These are phyloP conservation scores for Pao palembangensis DNA, from an alignment of 2,113 vertebrate species.

Conservation along the genomic window DNA sequence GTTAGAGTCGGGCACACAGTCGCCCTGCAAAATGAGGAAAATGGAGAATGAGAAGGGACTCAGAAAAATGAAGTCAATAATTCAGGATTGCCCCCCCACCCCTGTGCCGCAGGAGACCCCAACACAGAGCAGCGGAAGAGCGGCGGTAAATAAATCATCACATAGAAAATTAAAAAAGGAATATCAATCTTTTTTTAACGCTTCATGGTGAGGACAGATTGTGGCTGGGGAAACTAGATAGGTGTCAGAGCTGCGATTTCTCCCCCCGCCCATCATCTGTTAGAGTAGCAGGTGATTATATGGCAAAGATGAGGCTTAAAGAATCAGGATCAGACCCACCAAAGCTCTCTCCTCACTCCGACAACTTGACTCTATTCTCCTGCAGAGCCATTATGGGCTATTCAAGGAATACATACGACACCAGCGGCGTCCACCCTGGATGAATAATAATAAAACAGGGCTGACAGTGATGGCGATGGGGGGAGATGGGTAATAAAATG, in stretches of 20 bases:
- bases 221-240: slow-evolving; percentile 46
- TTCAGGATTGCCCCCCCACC: slow-evolving; percentile 47
- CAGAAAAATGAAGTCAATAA: slow-evolving; percentile 51
- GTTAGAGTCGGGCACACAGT: slow-evolving; percentile 30
- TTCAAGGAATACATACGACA: slow-evolving; percentile 5
- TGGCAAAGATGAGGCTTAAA: slow-evolving; percentile 14
- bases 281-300: slow-evolving; percentile 17
- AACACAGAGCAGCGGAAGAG: slow-evolving; percentile 49
- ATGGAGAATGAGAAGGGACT: slow-evolving; percentile 47
- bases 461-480: slow-evolving; percentile 23
- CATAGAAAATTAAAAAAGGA: slow-evolving; percentile 34
- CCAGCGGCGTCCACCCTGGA: background rate
- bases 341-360: slow-evolving; percentile 20
- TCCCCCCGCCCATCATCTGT: slow-evolving; percentile 19
- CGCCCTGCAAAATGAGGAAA: slow-evolving; percentile 45
- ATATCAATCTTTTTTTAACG: slow-evolving; percentile 34
- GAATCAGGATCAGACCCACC: slow-evolving; percentile 31
- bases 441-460: slow-evolving; percentile 20
- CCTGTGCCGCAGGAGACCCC: slow-evolving; percentile 39
- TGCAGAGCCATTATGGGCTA: slow-evolving; percentile 20
- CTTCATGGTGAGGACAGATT: slow-evolving; percentile 28
- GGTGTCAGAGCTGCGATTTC: slow-evolving; percentile 21
- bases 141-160: slow-evolving; percentile 67
- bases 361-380: slow-evolving; percentile 8
- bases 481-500: slow-evolving; percentile 26